These are phyloP conservation scores for Hypotaenidia okinawae DNA, from an alignment of 2,797 vertebrate species.

Conservation along the genomic window DNA sequence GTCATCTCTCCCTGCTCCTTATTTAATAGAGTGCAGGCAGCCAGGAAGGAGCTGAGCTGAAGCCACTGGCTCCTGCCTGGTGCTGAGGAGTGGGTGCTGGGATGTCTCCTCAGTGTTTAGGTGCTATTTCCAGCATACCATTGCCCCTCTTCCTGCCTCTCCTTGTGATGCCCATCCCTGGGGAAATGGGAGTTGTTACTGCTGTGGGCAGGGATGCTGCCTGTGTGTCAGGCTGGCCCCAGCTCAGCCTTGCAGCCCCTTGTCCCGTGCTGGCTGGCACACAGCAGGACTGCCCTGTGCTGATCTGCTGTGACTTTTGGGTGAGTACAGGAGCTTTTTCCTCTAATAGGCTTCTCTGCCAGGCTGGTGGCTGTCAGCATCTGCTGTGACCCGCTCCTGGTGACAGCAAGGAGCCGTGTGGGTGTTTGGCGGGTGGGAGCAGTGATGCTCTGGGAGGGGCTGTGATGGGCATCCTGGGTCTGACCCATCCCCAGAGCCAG, in stretches of 20 bases:
- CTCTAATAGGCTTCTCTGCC: background rate
- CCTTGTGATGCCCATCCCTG: background rate
- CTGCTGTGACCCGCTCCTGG: background rate
- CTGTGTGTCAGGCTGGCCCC: background rate
- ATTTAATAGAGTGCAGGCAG: background rate
- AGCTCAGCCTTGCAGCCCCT: background rate
- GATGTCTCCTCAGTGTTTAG: background rate
- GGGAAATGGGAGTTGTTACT: background rate
- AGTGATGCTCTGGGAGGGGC: background rate
- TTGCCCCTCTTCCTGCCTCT: background rate
- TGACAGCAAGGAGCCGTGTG: background rate
- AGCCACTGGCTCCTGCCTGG: background rate
- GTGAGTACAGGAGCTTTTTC: background rate
- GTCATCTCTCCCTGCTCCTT: background rate
- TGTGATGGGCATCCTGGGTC: background rate
- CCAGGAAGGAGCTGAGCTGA: background rate
- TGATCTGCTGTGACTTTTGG: background rate
- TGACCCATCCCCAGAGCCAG: accelerated
- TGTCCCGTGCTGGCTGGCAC: background rate
- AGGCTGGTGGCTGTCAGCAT: background rate
- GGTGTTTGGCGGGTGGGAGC: background rate
- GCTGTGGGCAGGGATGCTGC: background rate
- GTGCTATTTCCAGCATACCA: background rate
- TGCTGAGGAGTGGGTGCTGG: background rate
- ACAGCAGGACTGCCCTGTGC: background rate